A percentile compares a stretch with the other conserved stretches of the same genome.
phyloP scores from a whole-genome alignment of 2,113 vertebrate species.

The Pachycephala philippinensis region DNA sequence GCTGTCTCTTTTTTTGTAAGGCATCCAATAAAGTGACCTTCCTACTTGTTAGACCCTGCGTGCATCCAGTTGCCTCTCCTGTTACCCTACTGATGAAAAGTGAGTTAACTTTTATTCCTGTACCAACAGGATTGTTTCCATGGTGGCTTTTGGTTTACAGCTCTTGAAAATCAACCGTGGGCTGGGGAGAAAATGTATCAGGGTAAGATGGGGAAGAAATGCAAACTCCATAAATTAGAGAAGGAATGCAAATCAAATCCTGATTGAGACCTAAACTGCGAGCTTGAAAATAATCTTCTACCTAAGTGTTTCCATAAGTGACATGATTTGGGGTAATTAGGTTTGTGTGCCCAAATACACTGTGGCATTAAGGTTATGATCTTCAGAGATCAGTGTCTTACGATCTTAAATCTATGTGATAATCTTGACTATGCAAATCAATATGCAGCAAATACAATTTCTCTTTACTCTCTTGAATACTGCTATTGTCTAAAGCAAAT shows the following conservation, averaged over 20 bases:
- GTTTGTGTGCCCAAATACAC: background rate
- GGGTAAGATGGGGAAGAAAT: background rate
- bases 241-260: constrained; percentile 7
- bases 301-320: constrained; percentile 36
- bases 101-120: background rate
- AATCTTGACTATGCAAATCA: background rate
- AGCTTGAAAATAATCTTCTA: constrained; percentile 11
- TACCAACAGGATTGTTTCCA: background rate
- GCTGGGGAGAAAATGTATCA: background rate
- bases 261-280: background rate
- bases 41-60: background rate
- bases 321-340: background rate
- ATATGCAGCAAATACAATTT: background rate
- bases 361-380: background rate
- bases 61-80: background rate
- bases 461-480: background rate
- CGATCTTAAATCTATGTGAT: background rate
- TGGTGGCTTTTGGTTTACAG: background rate
- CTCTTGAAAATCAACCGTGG: background rate
- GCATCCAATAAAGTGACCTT: background rate
- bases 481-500: background rate
- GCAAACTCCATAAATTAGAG: background rate
- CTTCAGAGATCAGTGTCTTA: background rate
- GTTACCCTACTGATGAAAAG: background rate
- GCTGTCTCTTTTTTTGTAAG: background rate